phyloP scores from a whole-genome alignment of 2,113 vertebrate genomes.

The Lota lota region DNA sequence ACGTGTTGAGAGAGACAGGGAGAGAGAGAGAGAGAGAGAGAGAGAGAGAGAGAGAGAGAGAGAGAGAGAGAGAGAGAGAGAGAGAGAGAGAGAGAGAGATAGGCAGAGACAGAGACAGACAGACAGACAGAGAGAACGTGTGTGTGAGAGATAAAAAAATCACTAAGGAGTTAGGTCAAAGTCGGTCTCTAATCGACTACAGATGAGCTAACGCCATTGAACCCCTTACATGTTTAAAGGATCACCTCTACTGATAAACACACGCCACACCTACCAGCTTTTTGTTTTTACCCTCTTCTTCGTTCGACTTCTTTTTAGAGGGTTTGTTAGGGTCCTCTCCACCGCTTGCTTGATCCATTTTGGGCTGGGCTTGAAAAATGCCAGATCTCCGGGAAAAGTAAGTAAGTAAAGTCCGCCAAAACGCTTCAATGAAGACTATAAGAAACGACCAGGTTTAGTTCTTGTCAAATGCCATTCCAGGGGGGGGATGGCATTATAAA shows the following conservation, averaged over 20 bases:
- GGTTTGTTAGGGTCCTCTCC: conserved; percentile 76
- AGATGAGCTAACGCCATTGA: background rate
- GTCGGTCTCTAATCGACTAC: too few species aligned
- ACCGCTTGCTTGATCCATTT: conserved; percentile 78
- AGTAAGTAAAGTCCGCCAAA: too few species aligned
- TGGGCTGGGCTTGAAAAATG: conserved; percentile 2
- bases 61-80: too few species aligned
- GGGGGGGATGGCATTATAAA: conserved; percentile 3
- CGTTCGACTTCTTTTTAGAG: conserved; percentile 72
- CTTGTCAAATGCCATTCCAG: conserved; percentile 63
- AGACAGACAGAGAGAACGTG: too few species aligned
- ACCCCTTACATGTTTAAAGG: background rate
- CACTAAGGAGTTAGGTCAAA: too few species aligned
- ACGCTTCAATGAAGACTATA: background rate
- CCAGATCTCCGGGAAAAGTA: too few species aligned
- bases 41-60: too few species aligned
- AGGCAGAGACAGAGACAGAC: too few species aligned
- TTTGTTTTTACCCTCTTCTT: conserved; percentile 80
- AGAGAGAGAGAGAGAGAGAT: too few species aligned
- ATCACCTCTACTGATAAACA: background rate
- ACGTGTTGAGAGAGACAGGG: too few species aligned
- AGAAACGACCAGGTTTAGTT: conserved; percentile 44
- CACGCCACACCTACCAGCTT: conserved; percentile 72
- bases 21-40: too few species aligned
- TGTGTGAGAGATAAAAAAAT: too few species aligned